Conservation (phyloP, 1,140 invertebrate species). For the Carcinoscorpius rotundicauda region DNA sequence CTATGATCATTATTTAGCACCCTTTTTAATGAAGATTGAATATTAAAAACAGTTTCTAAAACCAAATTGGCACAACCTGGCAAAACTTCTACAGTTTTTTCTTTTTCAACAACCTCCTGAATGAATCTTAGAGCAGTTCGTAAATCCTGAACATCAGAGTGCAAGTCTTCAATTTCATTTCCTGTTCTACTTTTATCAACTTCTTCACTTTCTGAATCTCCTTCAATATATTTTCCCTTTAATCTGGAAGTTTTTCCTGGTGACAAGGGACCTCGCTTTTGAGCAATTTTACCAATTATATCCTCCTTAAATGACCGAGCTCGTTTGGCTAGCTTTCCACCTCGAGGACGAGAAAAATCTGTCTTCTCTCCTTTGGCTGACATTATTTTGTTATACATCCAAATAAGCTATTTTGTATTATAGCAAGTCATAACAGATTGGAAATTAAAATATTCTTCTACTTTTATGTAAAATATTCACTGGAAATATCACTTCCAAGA, state of each 20-base stretch:
- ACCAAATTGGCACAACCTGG: slow-evolving; percentile 84
- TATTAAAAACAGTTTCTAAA: slow-evolving; percentile 76
- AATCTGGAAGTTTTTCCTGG: not conserved
- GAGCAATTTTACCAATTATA: slow-evolving; percentile 70
- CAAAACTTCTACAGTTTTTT: slow-evolving; percentile 72
- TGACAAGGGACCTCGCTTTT: slow-evolving; percentile 59
- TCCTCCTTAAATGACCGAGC: slow-evolving; percentile 84
- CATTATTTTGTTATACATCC: too few relatives aligned
- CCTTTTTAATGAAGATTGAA: slow-evolving; percentile 57
- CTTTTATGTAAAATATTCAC: too few relatives aligned
- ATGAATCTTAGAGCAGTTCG: slow-evolving; percentile 66
- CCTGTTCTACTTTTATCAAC: too few relatives aligned
- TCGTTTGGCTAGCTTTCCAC: slow-evolving; percentile 48
- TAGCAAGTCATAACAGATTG: too few relatives aligned
- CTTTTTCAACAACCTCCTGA: slow-evolving; percentile 77
- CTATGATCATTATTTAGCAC: slow-evolving; percentile 56
- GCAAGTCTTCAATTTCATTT: not conserved
- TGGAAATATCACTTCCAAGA: too few relatives aligned
- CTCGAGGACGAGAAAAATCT: slow-evolving; percentile 14
- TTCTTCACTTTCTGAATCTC: too few relatives aligned
- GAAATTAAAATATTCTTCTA: too few relatives aligned
- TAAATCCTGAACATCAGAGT: slow-evolving; percentile 12
- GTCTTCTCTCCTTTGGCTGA: not conserved
- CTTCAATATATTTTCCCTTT: too few relatives aligned
- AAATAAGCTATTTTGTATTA: too few relatives aligned